Conservation (phyloP, 2,797 vertebrate species). For the Sebastes glaucus region DNA sequence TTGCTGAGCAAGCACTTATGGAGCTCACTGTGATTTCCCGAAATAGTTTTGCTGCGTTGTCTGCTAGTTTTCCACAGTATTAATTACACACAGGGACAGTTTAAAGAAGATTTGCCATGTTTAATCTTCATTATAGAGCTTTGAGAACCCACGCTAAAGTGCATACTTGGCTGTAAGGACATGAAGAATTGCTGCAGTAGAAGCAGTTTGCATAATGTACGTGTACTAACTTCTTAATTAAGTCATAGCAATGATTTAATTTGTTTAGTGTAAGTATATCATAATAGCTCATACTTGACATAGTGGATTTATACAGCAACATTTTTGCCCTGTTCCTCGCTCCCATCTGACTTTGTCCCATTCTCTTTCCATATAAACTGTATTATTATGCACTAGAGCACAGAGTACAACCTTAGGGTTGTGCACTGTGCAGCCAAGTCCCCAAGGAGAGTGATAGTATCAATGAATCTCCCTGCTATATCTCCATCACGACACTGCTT, state of each 20-base stretch:
- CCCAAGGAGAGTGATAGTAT: neutral
- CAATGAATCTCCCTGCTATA: constrained; percentile 5
- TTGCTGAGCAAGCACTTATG: constrained; percentile 22
- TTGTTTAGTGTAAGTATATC: neutral
- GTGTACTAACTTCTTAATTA: neutral
- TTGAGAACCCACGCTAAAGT: neutral
- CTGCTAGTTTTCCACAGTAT: constrained; percentile 21
- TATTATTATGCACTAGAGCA: constrained; percentile 3
- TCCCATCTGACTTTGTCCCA: neutral
- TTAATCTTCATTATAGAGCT: constrained; percentile 39
- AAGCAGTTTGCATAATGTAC: neutral
- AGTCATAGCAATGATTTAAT: neutral
- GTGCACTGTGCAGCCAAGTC: neutral
- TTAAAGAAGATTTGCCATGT: constrained; percentile 21
- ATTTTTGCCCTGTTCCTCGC: neutral
- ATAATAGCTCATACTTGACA: neutral
- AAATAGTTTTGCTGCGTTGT: constrained; percentile 19
- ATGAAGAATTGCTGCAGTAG: neutral
- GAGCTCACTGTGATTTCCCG: constrained; percentile 8
- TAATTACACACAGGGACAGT: constrained; percentile 37
- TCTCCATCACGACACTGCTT: constrained; percentile 15
- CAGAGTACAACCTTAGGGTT: neutral
- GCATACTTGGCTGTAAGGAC: neutral
- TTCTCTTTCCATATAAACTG: neutral
- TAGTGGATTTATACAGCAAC: neutral